Evolutionary conservation across 2,797 vertebrate species (phyloP).

Genomic region (Megaceryle alcyon): DNA sequence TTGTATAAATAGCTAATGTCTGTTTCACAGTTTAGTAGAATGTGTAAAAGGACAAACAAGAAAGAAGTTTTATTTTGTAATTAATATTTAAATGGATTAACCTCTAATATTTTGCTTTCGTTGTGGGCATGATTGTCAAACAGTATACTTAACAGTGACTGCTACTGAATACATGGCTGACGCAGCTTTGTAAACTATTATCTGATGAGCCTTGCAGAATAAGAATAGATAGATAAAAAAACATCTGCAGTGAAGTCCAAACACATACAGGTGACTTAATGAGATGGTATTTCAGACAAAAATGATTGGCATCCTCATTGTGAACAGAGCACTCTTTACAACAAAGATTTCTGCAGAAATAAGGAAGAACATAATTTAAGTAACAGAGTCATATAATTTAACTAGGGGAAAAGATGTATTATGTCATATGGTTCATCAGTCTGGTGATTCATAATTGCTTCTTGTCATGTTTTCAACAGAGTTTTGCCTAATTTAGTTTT

Average conservation of each 20-base stretch:
- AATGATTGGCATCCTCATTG: neutral
- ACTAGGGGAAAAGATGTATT: conserved; percentile 20
- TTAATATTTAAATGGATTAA: neutral
- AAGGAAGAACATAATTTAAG: neutral
- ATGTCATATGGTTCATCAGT: conserved; percentile 29
- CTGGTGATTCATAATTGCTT: conserved; percentile 15
- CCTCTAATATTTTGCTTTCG: neutral
- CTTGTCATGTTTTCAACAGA: conserved; percentile 7
- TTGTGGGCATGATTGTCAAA: neutral
- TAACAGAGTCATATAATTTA: conserved; percentile 21
- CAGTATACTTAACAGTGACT: neutral
- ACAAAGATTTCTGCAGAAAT: neutral
- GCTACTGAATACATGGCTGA: neutral
- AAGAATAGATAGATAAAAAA: neutral
- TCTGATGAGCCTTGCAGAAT: neutral
- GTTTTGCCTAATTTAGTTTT: conserved; percentile 24
- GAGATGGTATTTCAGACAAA: neutral
- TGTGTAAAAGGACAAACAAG: neutral
- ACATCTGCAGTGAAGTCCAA: neutral
- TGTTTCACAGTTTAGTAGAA: neutral
- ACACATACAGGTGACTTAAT: neutral
- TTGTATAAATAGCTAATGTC: neutral
- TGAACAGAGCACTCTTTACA: neutral
- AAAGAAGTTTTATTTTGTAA: neutral
- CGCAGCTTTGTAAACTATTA: neutral